These are phyloP conservation scores for Pseudois nayaur DNA, from an alignment of 2,113 vertebrate genomes.

Conservation along the genomic window DNA sequence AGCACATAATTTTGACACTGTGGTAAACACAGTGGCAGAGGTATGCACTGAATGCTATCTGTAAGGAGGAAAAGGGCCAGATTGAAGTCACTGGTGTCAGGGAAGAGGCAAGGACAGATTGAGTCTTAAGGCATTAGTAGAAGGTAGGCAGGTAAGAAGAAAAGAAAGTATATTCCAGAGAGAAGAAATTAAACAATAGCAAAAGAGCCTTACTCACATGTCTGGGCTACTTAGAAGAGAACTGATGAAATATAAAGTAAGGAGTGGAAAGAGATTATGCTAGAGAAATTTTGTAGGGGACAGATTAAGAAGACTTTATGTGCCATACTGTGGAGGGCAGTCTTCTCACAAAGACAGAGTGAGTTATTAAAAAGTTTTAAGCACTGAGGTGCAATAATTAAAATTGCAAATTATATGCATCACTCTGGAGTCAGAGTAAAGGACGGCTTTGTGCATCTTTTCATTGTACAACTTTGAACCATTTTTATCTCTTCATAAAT, in stretches of 20 bases:
- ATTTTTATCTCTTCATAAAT: constrained; percentile 8
- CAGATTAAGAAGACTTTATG: background rate
- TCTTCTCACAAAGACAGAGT: background rate
- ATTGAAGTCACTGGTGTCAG: background rate
- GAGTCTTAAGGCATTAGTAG: background rate
- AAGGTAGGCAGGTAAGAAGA: background rate
- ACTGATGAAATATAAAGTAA: background rate
- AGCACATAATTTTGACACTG: background rate
- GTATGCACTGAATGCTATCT: fast-evolving
- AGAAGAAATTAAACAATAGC: background rate
- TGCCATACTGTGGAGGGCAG: background rate
- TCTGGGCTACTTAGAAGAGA: background rate
- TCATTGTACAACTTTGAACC: background rate
- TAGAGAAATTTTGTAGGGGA: fast-evolving
- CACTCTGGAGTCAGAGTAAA: background rate
- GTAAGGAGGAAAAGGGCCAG: background rate
- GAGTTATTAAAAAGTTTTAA: background rate
- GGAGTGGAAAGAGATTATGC: background rate
- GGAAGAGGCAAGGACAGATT: background rate
- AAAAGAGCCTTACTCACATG: background rate
- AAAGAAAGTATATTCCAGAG: background rate
- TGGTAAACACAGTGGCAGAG: background rate
- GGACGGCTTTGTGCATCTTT: background rate
- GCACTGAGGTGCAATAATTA: background rate
- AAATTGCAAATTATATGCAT: background rate